phyloP scores from a whole-genome alignment of 2,797 vertebrate genomes.

The Pteropus rufus region DNA sequence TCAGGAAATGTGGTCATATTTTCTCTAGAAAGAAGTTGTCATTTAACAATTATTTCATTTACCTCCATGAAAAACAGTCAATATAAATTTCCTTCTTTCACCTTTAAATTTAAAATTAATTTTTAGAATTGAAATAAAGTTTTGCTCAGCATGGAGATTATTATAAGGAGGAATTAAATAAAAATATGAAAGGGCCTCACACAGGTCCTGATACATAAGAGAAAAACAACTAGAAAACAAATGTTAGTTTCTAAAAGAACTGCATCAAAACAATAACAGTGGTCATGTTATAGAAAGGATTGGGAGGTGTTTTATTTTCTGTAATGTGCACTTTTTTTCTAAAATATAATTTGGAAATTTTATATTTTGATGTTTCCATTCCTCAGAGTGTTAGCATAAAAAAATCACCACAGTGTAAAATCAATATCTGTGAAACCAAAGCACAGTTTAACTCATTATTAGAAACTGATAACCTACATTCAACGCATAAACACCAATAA shows the following conservation, averaged over 20 bases:
- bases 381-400: neutral
- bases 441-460: neutral
- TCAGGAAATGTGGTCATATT: neutral
- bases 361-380: neutral
- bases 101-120: neutral
- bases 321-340: neutral
- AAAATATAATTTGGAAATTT: neutral
- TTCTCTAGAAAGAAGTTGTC: neutral
- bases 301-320: neutral
- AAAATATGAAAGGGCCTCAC: neutral
- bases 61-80: neutral
- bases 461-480: neutral
- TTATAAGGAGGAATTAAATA: neutral
- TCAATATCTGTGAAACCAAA: neutral
- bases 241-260: neutral
- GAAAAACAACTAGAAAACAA: neutral
- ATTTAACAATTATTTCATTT: neutral
- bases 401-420: neutral
- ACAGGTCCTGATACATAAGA: neutral
- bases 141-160: neutral
- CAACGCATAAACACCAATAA: neutral
- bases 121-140: neutral
- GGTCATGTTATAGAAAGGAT: neutral
- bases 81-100: neutral
- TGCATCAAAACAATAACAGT: neutral